A percentile compares a stretch with the other conserved stretches of the same genome.
Conservation (phyloP, 2,888 invertebrate species). For the Rhingia campestris region DNA sequence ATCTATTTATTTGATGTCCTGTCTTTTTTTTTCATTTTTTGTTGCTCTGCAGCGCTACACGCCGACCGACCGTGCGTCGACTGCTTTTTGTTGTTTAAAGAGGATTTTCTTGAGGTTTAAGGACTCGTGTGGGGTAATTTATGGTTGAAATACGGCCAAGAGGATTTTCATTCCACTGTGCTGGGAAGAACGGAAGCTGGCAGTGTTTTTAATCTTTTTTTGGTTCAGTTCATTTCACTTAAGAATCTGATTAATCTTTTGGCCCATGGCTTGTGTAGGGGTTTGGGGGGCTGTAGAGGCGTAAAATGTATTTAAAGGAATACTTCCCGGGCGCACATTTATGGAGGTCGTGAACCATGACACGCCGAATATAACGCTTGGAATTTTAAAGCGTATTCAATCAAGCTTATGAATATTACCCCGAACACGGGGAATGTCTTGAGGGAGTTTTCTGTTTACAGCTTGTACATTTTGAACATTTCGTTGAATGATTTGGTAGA, state of each 20-base stretch:
- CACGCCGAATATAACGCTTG: too few relatives aligned
- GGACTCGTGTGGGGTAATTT: slow-evolving; percentile 42
- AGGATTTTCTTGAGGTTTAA: slow-evolving; percentile 54
- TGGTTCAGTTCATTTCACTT: slow-evolving; percentile 35
- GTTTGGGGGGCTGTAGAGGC: background rate
- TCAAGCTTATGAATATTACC: too few relatives aligned
- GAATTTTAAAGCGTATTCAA: too few relatives aligned
- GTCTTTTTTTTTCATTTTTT: background rate
- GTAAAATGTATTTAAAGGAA: background rate
- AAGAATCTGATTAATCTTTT: slow-evolving; percentile 30
- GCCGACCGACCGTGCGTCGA: too few relatives aligned
- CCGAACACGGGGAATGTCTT: too few relatives aligned
- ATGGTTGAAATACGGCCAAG: slow-evolving; percentile 34
- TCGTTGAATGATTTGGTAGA: too few relatives aligned
- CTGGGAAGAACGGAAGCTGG: slow-evolving; percentile 1
- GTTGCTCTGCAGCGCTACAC: background rate
- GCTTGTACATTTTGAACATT: too few relatives aligned
- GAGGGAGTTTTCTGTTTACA: too few relatives aligned
- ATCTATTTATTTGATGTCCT: background rate
- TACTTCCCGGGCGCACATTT: too few relatives aligned
- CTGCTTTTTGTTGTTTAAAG: slow-evolving; percentile 23
- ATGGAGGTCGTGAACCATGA: too few relatives aligned
- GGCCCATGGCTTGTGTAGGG: background rate
- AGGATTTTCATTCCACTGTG: slow-evolving; percentile 14
- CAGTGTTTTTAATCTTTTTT: background rate